phyloP scores from a whole-genome alignment of 1,140 invertebrate genomes.

The Cheumatopsyche charites region DNA sequence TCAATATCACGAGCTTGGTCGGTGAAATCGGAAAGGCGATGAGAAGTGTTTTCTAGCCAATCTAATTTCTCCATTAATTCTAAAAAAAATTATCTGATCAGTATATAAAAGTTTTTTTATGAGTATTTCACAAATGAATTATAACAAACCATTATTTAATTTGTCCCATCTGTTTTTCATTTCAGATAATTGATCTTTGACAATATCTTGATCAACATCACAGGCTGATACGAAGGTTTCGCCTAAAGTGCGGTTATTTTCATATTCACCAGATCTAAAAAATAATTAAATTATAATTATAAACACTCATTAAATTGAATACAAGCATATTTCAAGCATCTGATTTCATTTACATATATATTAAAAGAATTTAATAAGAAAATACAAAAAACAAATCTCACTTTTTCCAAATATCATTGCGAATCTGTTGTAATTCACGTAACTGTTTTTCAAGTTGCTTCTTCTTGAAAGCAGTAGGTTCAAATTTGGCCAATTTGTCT shows the following conservation, averaged over 20 bases:
- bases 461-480: conserved; percentile 80
- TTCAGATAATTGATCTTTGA: conserved; percentile 79
- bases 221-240: conserved; percentile 85
- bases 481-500: conserved; percentile 80
- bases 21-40: conserved; percentile 82
- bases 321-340: not conserved
- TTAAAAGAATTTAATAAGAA: too few relatives aligned
- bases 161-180: conserved; percentile 90
- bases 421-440: conserved; percentile 86
- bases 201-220: conserved; percentile 88
- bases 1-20: conserved; percentile 84
- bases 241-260: conserved; percentile 82
- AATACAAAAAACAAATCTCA: conserved; percentile 41
- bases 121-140: conserved; percentile 8
- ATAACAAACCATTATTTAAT: conserved; percentile 75
- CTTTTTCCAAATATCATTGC: conserved; percentile 90
- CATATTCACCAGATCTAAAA: conserved; percentile 84
- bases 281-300: conserved; percentile 17
- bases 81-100: conserved; percentile 42
- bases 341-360: too few relatives aligned
- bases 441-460: conserved; percentile 88
- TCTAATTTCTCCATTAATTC: conserved; percentile 69
- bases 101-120: not conserved
- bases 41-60: conserved; percentile 80
- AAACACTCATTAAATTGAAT: not conserved